Base-by-base conservation (phyloP, 2,888 invertebrate genomes). In the Dolichomitus sp. region DNA sequence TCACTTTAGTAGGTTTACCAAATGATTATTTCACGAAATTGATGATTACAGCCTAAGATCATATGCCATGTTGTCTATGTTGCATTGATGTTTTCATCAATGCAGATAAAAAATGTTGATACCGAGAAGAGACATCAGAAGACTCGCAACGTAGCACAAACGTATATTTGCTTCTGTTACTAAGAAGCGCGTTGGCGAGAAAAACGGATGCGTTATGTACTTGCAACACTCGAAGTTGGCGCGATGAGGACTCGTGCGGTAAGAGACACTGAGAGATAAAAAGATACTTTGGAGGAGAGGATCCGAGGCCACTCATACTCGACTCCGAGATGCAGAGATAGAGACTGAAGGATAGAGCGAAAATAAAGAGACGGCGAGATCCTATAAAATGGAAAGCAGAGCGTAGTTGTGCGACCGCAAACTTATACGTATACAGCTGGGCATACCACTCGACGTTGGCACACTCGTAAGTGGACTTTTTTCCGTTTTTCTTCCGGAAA, bases 401-500 rank as follows among this genome's bases (percentile, higher is more conserved):
- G 45, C 65, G 65, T 65, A 54, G 54, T 50, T 52, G 68, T 45
- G 45, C 37, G 37, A 17, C 50, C 73, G 61, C 45, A 37, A 61
- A 52, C 52, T 52, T 42, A 33, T 74, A 74, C 63, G 48, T 37
- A 73, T 50, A 23, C 11, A 42, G 5, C 37, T 40, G 27, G n/a
- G 37, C 4, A 54, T 42, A 63, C 14, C 65, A 54, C 74, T 75
- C 65, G 65, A 75, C 75, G 75, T 57, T 75, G 75, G 65, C 65
- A 75, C 54, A 75, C 75, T 50, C 59, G 59, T 66, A 66, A 74
- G 68, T 54, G 40, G 52, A 61, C 63, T 27, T 70, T 37, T 77
- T 83, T 84, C 77, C 70, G 69, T 81, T 68, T 77, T 63, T 61
- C 72, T 65, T 76, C 81, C 83, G 68, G 82, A 75, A 80, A 73